Evolutionary conservation across 2,113 vertebrate species (phyloP), one percentile per base, ranked within the genome.

Genomic region (Silurus meridionalis): DNA sequence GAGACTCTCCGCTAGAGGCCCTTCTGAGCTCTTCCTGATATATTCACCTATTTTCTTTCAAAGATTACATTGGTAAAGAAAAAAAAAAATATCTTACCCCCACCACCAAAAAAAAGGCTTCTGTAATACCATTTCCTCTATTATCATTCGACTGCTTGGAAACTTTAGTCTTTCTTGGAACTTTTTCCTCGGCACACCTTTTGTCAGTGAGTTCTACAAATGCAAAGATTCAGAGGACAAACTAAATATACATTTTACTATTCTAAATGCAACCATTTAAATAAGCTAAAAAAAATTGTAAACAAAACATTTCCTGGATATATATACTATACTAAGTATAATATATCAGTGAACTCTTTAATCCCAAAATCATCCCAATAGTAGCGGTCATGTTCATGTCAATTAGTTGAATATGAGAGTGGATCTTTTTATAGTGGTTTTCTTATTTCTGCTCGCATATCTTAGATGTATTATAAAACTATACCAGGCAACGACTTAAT

Each of bases 1-100:
- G 0, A 0, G 2, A 89, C 9, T 21, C 2, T 52, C 92, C 94
- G 63, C 93, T 93, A 94, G 94, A 92, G 91, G 94, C 86, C 93
- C 92, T 91, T 87, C 88, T 93, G 91, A 91, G 88, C 84, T 91
- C 90, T 91, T 84, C 67, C 19, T 61, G 10, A 48, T 61, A 14
- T 60, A 46, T 21, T 5, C 48, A 21, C 82, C 14, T 52, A 50
- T 66, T 17, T 53, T 10, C n/a, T 53, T 69, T 69, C 17, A 4
- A 72, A 7, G 5, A 80, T 0, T 10, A 23, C 8, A 52, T 13
- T 1, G 37, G 37, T 37, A 61, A 61, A 61, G 2, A 61, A 4
- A 37, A 37, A 37, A 37, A 37, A 37, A 37, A 37, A 37, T 1
- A 37, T 37, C 37, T 37, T 37, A 37, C 37, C 37, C 37, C 37